Base-by-base conservation (phyloP, 1,140 invertebrate species). In the Macrocentrus cingulum region DNA sequence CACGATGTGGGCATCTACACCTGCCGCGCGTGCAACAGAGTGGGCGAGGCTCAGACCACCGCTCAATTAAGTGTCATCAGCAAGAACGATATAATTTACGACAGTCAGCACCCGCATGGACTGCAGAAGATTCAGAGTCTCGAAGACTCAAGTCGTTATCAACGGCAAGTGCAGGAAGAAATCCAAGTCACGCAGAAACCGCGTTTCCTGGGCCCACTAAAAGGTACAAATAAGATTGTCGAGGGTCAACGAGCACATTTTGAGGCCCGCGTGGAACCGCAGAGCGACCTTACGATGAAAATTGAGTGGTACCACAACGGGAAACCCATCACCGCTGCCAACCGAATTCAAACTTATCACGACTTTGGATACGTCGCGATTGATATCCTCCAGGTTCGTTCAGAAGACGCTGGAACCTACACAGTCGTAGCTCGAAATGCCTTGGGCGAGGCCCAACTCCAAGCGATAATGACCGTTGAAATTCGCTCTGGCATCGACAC, bases 211-310 rank as follows among this genome's bases (percentile, higher is more conserved):
- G 90, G 91, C 58, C 90, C 88, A 37, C 73, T 96, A 5, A 94
- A 94, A 74, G 92, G 92, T 19, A 94, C 92, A 8, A 95, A 89
- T 67, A 94, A 94, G 69, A 91, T 99, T 63, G 85, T 92, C n/a
- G 97, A 99, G 82, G 92, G 92, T 8, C 95, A 99, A 81, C 84
- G 92, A 29, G 95, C 94, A 61, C 95, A 98, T 72, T 98, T 99
- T 72, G 96, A 98, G 83, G 92, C 91, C 34, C 88, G 94, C 55
- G 88, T 97, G 36, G 94, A 97, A 71, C 95, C 95, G 1, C 91
- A 94, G 72, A 94, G 86, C 70, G 95, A 98, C 77, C 80, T 92
- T 2, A 90, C 87, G 1, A 87, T 98, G 86, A 85, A 84, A 54
- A 87, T 93, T 57, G 92, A 95, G 78, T 95, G 93, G 93, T 94